These are phyloP conservation scores for Macaca mulatta DNA, from an alignment of 2,113 vertebrate genomes.

Conservation along the genomic window DNA sequence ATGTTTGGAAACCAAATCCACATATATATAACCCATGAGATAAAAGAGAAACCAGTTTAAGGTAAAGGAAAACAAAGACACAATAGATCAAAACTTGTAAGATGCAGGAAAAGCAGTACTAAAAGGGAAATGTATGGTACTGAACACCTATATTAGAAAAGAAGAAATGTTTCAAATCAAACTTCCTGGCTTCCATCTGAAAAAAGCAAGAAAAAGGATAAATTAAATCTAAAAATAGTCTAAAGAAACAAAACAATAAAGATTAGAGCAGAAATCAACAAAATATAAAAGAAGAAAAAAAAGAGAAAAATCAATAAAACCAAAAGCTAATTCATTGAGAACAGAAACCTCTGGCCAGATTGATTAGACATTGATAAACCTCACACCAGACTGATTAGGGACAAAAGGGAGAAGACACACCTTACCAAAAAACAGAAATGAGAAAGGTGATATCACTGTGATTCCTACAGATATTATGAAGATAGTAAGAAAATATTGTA, in stretches of 20 bases:
- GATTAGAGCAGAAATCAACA: background rate
- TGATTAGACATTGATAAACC: background rate
- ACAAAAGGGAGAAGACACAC: background rate
- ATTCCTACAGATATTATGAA: background rate
- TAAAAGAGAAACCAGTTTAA: background rate
- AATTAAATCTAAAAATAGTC: background rate
- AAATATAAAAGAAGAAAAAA: background rate
- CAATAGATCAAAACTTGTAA: background rate
- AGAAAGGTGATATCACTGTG: background rate
- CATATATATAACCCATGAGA: background rate
- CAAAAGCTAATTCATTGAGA: background rate
- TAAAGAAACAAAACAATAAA: background rate
- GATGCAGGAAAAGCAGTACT: background rate
- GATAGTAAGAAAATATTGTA: background rate
- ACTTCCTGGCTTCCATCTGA: background rate
- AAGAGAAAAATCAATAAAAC: background rate
- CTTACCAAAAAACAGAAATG: background rate
- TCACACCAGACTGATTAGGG: background rate
- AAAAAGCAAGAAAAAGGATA: background rate
- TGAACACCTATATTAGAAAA: background rate
- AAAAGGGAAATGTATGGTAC: background rate
- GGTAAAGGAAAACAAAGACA: background rate
- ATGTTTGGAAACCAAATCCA: background rate
- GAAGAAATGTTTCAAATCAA: background rate
- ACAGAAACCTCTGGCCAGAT: background rate